Percentiles rank a stretch among this genome's conserved stretches.
Conservation (phyloP, 2,888 invertebrate species). For the Nephrotoma guestfalica region DNA sequence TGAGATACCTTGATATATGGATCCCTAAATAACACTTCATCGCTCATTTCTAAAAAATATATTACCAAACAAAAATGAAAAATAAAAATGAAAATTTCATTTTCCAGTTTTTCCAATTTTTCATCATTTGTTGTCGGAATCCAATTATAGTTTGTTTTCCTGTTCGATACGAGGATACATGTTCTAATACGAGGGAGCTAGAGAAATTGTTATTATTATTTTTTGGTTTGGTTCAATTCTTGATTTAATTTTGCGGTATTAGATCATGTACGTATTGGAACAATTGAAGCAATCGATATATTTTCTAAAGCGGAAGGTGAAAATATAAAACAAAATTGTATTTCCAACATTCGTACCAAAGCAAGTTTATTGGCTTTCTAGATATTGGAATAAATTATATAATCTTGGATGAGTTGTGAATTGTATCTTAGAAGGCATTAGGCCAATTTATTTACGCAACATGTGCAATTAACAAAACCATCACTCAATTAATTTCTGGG, state of each 20-base stretch:
- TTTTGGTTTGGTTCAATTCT: background rate
- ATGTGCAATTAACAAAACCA: too few relatives aligned
- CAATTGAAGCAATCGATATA: background rate
- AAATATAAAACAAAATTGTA: too few relatives aligned
- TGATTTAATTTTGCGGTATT: background rate
- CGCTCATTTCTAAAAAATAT: background rate
- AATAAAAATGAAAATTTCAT: background rate
- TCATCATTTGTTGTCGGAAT: background rate
- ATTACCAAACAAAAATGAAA: background rate
- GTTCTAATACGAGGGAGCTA: background rate
- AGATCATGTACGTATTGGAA: background rate
- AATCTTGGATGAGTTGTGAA: too few relatives aligned
- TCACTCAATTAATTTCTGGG: too few relatives aligned
- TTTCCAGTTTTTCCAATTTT: background rate
- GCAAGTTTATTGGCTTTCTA: too few relatives aligned
- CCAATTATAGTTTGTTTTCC: background rate
- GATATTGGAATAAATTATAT: too few relatives aligned
- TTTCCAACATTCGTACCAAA: too few relatives aligned
- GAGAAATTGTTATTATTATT: background rate
- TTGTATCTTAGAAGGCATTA: too few relatives aligned
- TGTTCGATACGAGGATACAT: background rate
- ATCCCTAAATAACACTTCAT: background rate
- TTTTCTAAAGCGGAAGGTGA: too few relatives aligned
- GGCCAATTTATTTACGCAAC: too few relatives aligned
- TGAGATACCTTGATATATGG: background rate